A percentile compares a stretch with the other conserved stretches of the same genome.
These are phyloP conservation scores for Oikopleura dioica DNA, from an alignment of 23 tunicate genomes.

Conservation along the genomic window DNA sequence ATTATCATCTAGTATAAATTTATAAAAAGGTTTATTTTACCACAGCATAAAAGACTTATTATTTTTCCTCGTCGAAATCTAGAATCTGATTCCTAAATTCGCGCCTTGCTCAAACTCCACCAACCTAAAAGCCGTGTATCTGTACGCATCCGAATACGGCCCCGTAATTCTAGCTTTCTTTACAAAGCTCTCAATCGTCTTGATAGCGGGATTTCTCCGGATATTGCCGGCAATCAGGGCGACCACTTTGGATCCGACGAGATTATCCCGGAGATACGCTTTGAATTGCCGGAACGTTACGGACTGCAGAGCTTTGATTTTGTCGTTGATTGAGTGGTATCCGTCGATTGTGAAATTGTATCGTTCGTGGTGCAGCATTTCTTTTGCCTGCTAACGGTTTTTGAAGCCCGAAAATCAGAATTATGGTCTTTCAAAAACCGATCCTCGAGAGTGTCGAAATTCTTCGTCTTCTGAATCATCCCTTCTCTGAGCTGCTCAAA, in stretches of 20 bases:
- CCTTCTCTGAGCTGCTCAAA: neutral
- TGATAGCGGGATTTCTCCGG: neutral
- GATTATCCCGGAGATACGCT: neutral
- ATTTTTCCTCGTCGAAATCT: no score
- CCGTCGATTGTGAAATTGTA: neutral
- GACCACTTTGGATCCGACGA: neutral
- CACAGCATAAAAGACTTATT: no score
- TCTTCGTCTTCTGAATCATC: neutral
- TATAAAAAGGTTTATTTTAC: no score
- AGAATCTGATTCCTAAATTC: no score
- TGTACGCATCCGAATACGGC: neutral
- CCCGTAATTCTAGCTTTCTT: neutral
- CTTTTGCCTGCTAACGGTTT: neutral
- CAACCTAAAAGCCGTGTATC: neutral
- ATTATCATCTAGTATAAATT: no score
- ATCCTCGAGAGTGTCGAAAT: neutral
- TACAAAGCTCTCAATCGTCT: neutral
- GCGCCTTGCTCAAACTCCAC: no score
- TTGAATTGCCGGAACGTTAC: neutral
- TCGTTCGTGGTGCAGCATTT: constrained; percentile 4
- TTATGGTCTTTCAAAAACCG: no score
- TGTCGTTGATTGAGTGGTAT: no score
- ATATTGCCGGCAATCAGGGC: constrained; percentile 10
- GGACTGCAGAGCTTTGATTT: neutral
- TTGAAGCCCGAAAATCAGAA: no score